phyloP scores from a whole-genome alignment of 2,888 invertebrate species.

The Labia minor region DNA sequence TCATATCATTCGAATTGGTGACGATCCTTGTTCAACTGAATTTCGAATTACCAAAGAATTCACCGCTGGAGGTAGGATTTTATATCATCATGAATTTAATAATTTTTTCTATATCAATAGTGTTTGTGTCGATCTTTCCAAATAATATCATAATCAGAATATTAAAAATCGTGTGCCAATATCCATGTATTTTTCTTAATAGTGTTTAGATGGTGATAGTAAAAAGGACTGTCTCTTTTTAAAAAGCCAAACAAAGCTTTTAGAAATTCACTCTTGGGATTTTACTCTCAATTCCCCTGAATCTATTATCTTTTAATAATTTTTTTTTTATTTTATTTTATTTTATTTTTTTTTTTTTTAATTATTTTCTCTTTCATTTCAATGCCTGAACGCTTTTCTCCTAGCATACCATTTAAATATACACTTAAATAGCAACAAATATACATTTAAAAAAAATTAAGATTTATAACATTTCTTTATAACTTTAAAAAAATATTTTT shows the following conservation, averaged over 20 bases:
- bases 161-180: background rate
- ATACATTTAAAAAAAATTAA: too few species aligned
- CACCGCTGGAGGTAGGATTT: background rate
- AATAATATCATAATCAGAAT: too few species aligned
- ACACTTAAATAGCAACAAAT: background rate
- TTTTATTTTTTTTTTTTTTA: too few species aligned
- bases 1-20: too few species aligned
- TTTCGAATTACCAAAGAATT: too few species aligned
- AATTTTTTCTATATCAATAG: background rate
- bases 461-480: too few species aligned
- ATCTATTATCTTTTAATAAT: too few species aligned
- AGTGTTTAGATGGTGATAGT: background rate
- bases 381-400: background rate
- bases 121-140: background rate
- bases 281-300: background rate
- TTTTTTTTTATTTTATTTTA: too few species aligned
- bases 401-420: background rate
- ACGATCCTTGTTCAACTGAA: too few species aligned
- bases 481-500: too few species aligned
- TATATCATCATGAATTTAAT: background rate
- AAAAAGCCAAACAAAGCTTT: constrained; percentile 1
- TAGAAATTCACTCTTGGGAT: constrained; percentile 5
- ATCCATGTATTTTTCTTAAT: background rate
- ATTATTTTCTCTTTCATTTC: background rate
- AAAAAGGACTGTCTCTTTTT: background rate